Percentiles rank a stretch among this genome's conserved stretches.
These are phyloP conservation scores for Nothobranchius furzeri DNA, from an alignment of 2,113 vertebrate species.

Conservation along the genomic window DNA sequence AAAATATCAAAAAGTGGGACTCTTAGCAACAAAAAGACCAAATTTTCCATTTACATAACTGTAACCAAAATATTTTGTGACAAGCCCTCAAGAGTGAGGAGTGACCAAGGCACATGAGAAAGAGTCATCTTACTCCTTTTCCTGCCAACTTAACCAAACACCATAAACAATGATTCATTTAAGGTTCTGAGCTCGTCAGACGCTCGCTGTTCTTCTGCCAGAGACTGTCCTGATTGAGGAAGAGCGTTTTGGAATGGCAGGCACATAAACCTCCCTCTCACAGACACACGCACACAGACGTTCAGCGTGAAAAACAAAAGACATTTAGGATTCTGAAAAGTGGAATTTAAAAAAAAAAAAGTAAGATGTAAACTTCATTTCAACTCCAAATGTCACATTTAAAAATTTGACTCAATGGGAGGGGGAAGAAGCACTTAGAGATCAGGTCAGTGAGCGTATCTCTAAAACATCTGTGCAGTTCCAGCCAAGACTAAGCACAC, in stretches of 20 bases:
- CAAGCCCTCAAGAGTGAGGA: slow-evolving; percentile 8
- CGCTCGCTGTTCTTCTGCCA: slow-evolving; percentile 41
- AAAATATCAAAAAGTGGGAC: not conserved
- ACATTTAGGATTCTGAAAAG: slow-evolving; percentile 27
- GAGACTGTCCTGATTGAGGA: slow-evolving; percentile 50
- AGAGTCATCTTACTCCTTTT: slow-evolving; percentile 31
- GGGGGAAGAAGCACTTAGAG: slow-evolving; percentile 16
- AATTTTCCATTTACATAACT: slow-evolving; percentile 32
- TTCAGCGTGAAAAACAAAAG: not conserved
- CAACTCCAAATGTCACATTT: slow-evolving; percentile 32
- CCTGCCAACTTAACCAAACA: slow-evolving; percentile 58
- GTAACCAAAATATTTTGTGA: slow-evolving; percentile 32
- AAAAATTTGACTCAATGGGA: slow-evolving; percentile 20
- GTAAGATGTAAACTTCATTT: slow-evolving; percentile 7
- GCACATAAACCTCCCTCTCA: slow-evolving; percentile 37
- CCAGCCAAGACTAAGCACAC: slow-evolving; percentile 58
- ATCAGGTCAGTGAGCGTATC: slow-evolving; percentile 54
- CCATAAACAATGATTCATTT: slow-evolving; percentile 68
- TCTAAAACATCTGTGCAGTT: slow-evolving; percentile 71
- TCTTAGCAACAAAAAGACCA: slow-evolving; percentile 11
- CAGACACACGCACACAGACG: not conserved
- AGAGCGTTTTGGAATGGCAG: slow-evolving; percentile 49
- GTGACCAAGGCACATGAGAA: slow-evolving; percentile 49
- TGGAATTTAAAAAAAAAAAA: slow-evolving; percentile 21
- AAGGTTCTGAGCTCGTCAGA: slow-evolving; percentile 42